phyloP scores from a whole-genome alignment of 2,797 vertebrate species.

The Hozukius guyotensis region DNA sequence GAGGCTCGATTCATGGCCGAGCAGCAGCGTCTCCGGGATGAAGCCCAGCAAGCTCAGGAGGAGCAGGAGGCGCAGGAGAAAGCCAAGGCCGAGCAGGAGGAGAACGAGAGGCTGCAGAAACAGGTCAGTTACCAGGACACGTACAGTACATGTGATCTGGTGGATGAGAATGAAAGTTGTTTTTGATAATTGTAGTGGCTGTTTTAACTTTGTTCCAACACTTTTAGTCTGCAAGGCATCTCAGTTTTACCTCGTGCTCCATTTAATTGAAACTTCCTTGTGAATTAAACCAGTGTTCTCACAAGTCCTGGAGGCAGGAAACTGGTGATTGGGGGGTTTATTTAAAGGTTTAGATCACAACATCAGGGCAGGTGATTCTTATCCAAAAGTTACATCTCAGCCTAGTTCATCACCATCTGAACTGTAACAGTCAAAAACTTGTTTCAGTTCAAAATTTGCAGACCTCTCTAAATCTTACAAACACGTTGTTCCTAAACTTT shows the following conservation, averaged over 20 bases:
- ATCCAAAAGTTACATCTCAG: neutral
- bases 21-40: constrained; percentile 78
- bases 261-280: neutral
- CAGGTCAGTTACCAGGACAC: constrained; percentile 81
- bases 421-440: neutral
- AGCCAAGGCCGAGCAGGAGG: constrained; percentile 87
- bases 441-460: neutral
- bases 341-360: neutral
- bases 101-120: constrained; percentile 89
- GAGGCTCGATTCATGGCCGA: constrained; percentile 85
- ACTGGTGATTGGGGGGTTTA: neutral
- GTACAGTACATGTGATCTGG: neutral
- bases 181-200: neutral
- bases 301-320: neutral
- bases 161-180: neutral
- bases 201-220: neutral
- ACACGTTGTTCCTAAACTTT: neutral
- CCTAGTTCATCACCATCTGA: neutral
- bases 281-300: neutral
- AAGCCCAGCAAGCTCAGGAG: constrained; percentile 79
- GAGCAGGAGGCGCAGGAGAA: constrained; percentile 87
- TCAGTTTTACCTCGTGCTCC: neutral
- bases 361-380: neutral
- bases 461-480: neutral
- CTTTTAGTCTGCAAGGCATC: neutral